Evolutionary conservation across 2,888 invertebrate genomes (phyloP).

Genomic region (Leptopterna dolabrata): DNA sequence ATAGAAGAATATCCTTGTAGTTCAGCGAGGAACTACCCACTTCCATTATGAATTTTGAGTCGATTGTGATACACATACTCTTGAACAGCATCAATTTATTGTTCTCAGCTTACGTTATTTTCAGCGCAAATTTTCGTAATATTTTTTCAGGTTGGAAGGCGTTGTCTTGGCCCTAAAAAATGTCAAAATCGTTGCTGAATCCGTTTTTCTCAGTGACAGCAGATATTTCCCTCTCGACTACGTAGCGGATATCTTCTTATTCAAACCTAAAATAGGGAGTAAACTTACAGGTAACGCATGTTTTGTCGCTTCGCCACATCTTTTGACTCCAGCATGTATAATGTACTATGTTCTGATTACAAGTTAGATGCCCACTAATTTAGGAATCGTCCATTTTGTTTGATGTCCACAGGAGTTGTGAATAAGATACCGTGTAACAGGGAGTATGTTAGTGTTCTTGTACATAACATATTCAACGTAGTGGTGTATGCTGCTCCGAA

Average conservation of each 20-base stretch:
- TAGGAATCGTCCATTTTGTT: not conserved
- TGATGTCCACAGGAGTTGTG: conserved; percentile 54
- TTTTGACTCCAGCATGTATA: too few relatives aligned
- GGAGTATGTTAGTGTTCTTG: conserved; percentile 46
- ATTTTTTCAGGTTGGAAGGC: conserved; percentile 56
- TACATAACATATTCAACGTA: conserved; percentile 57
- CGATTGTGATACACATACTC: too few relatives aligned
- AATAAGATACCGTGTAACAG: conserved; percentile 53
- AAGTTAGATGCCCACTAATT: too few relatives aligned
- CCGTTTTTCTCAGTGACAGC: conserved; percentile 53
- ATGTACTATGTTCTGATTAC: too few relatives aligned
- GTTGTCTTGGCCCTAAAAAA: conserved; percentile 60
- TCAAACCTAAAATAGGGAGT: conserved; percentile 59
- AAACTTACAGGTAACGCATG: conserved; percentile 55
- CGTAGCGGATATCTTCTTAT: conserved; percentile 60
- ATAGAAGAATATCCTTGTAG: too few relatives aligned
- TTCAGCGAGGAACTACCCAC: too few relatives aligned
- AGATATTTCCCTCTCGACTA: conserved; percentile 55
- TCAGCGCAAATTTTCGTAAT: not conserved
- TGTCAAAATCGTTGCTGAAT: conserved; percentile 55
- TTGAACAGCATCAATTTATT: too few relatives aligned
- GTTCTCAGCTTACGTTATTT: not conserved
- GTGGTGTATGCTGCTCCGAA: conserved; percentile 33
- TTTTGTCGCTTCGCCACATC: too few relatives aligned
- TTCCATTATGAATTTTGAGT: too few relatives aligned